Base-by-base conservation (phyloP, 2,888 invertebrate genomes). In the Pseudanteris insignis region DNA sequence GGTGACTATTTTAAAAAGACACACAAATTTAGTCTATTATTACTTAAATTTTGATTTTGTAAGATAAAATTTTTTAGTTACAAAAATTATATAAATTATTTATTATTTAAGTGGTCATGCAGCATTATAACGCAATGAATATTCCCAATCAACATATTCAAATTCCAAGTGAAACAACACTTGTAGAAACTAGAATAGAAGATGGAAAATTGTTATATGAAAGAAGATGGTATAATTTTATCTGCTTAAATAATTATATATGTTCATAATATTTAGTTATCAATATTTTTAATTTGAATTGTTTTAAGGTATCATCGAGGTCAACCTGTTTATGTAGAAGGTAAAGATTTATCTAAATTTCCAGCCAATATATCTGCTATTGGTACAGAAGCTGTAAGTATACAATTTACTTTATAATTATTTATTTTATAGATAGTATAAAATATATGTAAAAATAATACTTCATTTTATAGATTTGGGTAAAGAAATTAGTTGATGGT, bases 131-230 rank as follows among this genome's bases (percentile, higher is more conserved):
- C 63, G 51, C 75, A 25, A 73, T 76, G 41, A 75, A 71, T 66
- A 59, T 78, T 36, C 65, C 74, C 47, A 74, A 71, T 37, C 75
- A 77, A 63, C 75, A 77, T 48, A 75, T 77, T 32, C 77, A 81
- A 15, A 61, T 78, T 2, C 75, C 83, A 24, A 70, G 79, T 18
- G 79, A 81, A 14, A 77, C 81, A 21, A 80, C 86, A 38, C 79
- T 85, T 64, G 84, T 87, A 33, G 96, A 96, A 71, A 91, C 94
- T 2, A 86, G 92, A 63, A 94, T 96, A 67, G 96, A 96, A 81
- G 96, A 96, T 82, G 96, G 96, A 43, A 94, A 96, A 82, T 83
- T 97, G 58, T 83, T 93, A 73, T 96, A 94, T 81, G 96, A 96
- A 81, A 86, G 94, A 65, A 86, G 94, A 75, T 96, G 96, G 96